Percentiles rank a stretch among this genome's conserved stretches.
Evolutionary conservation across 2,888 invertebrate genomes (phyloP).

Genomic region (Archips crataeganus): DNA sequence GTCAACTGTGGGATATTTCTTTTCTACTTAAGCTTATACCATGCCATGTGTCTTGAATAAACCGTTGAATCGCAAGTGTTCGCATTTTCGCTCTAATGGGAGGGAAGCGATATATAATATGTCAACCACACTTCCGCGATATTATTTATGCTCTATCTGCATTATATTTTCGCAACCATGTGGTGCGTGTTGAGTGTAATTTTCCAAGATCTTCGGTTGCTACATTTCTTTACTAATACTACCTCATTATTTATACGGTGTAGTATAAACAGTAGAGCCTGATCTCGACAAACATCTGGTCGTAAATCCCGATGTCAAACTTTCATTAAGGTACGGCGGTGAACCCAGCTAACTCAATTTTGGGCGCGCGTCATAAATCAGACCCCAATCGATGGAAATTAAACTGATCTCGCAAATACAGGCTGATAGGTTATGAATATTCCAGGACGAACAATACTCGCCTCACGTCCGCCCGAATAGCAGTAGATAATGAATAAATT

Average conservation of each 20-base stretch:
- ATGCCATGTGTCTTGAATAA: conserved; percentile 16
- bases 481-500: neutral
- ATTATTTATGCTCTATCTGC: conserved; percentile 36
- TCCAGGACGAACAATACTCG: conserved; percentile 13
- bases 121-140: conserved; percentile 22
- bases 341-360: conserved; percentile 42
- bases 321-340: conserved; percentile 41
- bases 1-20: neutral
- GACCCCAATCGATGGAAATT: conserved; percentile 34
- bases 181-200: neutral
- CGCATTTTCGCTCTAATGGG: conserved; percentile 2
- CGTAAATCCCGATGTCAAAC: conserved; percentile 38
- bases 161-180: conserved; percentile 17
- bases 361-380: conserved; percentile 35
- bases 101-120: conserved; percentile 23
- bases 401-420: conserved; percentile 40
- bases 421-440: conserved; percentile 35
- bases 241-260: conserved; percentile 5
- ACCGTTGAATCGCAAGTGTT: conserved; percentile 10
- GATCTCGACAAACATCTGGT: conserved; percentile 19
- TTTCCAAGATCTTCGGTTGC: neutral
- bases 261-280: neutral
- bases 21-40: neutral
- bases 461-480: neutral
- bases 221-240: neutral